phyloP scores from a whole-genome alignment of 2,113 vertebrate species.

The Recurvirostra avosetta region DNA sequence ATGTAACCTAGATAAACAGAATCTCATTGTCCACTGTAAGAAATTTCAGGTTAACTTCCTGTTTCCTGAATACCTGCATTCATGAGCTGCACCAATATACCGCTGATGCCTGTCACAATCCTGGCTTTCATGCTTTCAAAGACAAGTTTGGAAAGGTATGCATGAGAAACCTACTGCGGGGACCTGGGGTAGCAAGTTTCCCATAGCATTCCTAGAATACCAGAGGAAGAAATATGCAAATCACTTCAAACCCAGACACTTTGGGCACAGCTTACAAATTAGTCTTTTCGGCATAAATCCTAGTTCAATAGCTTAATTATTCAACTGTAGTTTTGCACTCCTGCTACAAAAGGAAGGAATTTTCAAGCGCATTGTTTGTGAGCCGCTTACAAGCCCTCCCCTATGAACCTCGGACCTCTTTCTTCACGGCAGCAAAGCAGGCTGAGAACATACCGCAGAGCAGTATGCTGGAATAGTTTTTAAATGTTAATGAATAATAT shows the following conservation, averaged over 20 bases:
- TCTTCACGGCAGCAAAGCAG: conserved; percentile 23
- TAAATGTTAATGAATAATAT: conserved; percentile 64
- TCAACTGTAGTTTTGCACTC: conserved; percentile 64
- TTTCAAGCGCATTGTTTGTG: conserved; percentile 59
- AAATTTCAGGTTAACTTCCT: neutral
- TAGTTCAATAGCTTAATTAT: conserved; percentile 69
- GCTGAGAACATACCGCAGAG: conserved; percentile 5
- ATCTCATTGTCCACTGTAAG: neutral
- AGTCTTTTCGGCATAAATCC: conserved; percentile 65
- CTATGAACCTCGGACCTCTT: conserved; percentile 54
- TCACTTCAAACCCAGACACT: conserved; percentile 61
- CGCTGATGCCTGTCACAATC: neutral
- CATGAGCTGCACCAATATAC: neutral
- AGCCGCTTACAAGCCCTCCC: conserved; percentile 64
- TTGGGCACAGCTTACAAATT: conserved; percentile 66
- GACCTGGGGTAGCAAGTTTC: conserved; percentile 51
- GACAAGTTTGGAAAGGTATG: conserved; percentile 41
- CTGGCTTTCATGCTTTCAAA: neutral
- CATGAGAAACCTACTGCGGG: conserved; percentile 54
- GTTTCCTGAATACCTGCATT: neutral
- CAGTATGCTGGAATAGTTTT: conserved; percentile 3
- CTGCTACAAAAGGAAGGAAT: conserved; percentile 67
- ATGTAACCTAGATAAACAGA: conserved; percentile 12
- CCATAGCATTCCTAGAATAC: conserved; percentile 61
- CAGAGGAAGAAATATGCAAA: conserved; percentile 64